Evolutionary conservation across 2,888 invertebrate species (phyloP).

Genomic region (Deilephila elpenor): DNA sequence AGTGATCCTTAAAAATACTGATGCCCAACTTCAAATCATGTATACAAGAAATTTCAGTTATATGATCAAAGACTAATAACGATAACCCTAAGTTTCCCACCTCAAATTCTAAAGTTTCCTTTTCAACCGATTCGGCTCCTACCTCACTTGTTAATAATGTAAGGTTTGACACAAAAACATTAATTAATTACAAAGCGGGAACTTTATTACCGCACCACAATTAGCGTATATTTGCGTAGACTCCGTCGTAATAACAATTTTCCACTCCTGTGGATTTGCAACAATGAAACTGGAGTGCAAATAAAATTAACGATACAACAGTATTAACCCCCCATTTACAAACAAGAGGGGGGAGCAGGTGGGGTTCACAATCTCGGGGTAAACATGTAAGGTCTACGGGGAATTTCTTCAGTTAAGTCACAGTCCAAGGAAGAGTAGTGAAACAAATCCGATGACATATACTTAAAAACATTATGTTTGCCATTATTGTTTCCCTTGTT

Average conservation of each 20-base stretch:
- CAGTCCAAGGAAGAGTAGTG: slow-evolving; percentile 8
- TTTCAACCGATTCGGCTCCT: not conserved
- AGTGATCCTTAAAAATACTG: too few species aligned
- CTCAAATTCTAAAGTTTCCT: not conserved
- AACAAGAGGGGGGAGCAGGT: slow-evolving; percentile 59
- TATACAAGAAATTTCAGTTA: too few species aligned
- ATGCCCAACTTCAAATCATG: too few species aligned
- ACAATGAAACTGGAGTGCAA: slow-evolving; percentile 55
- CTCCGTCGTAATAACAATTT: slow-evolving; percentile 33
- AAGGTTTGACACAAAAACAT: slow-evolving; percentile 7
- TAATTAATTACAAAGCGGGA: slow-evolving; percentile 11
- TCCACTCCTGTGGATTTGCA: slow-evolving; percentile 44
- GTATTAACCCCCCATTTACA: slow-evolving; percentile 64
- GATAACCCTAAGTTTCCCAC: too few species aligned
- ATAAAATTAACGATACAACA: slow-evolving; percentile 66
- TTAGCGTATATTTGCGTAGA: slow-evolving; percentile 28
- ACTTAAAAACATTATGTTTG: not conserved
- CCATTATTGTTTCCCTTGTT: too few species aligned
- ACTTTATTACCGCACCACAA: slow-evolving; percentile 7
- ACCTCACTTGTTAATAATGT: not conserved
- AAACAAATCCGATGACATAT: not conserved
- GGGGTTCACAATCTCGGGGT: slow-evolving; percentile 63
- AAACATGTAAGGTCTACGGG: slow-evolving; percentile 61
- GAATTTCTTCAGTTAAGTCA: slow-evolving; percentile 41
- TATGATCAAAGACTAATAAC: too few species aligned